phyloP scores from a whole-genome alignment of 1,140 invertebrate genomes.

The Drosophila lacteicornis region DNA sequence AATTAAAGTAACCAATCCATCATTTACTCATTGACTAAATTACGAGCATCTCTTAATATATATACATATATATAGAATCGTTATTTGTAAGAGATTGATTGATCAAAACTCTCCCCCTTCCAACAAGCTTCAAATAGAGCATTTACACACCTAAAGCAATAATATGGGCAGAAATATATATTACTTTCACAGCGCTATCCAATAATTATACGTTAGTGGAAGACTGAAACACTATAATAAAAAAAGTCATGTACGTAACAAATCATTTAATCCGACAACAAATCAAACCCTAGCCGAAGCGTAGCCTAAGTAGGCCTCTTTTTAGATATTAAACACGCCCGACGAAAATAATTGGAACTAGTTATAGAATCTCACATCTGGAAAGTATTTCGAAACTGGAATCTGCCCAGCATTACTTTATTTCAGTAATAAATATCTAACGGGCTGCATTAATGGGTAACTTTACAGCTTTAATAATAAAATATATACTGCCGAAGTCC shows the following conservation, averaged over 20 bases:
- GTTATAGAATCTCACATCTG: background rate
- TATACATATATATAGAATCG: slow-evolving; percentile 23
- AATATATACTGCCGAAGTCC: background rate
- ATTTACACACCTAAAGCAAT: slow-evolving; percentile 31
- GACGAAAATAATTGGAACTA: background rate
- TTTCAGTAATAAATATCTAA: background rate
- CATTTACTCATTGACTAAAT: slow-evolving; percentile 57
- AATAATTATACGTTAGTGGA: slow-evolving; percentile 50
- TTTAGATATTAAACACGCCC: background rate
- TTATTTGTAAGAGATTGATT: slow-evolving; percentile 50
- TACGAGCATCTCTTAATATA: slow-evolving; percentile 34
- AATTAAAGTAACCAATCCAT: slow-evolving; percentile 78
- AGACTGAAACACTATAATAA: slow-evolving; percentile 46
- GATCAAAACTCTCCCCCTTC: slow-evolving; percentile 10
- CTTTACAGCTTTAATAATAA: slow-evolving; percentile 5
- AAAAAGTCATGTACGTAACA: slow-evolving; percentile 39
- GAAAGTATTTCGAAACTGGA: background rate
- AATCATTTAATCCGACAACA: slow-evolving; percentile 1
- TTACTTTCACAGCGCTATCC: slow-evolving; percentile 47
- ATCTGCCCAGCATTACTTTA: background rate
- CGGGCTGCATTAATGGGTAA: too few relatives aligned
- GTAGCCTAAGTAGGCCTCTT: background rate
- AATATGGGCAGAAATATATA: slow-evolving; percentile 34
- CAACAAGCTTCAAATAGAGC: slow-evolving; percentile 34
- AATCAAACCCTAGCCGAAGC: background rate